These are phyloP conservation scores for Archilochus colubris DNA, from an alignment of 2,113 vertebrate genomes.

Conservation along the genomic window DNA sequence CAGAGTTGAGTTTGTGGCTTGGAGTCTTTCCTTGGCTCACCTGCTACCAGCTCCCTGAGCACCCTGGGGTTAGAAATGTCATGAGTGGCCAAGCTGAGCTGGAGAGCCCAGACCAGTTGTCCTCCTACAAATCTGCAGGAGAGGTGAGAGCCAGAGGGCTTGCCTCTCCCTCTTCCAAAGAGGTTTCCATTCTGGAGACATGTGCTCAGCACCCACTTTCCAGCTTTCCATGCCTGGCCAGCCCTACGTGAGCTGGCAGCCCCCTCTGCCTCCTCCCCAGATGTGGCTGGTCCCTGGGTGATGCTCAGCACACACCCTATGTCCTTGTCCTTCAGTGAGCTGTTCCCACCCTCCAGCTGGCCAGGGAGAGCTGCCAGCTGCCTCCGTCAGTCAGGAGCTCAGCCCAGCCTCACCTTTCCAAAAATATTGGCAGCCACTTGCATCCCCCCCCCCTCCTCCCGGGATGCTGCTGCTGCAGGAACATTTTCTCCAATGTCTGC, in stretches of 20 bases:
- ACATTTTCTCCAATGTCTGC: background rate
- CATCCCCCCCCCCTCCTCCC: too few species aligned
- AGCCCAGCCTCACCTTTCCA: slow-evolving; percentile 30
- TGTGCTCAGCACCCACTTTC: accelerated
- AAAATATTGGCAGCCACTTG: background rate
- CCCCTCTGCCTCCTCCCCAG: background rate
- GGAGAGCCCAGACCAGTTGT: background rate
- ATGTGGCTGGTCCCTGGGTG: background rate
- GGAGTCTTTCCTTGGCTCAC: background rate
- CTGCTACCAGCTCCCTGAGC: accelerated
- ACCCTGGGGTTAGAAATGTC: background rate
- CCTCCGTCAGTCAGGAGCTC: slow-evolving; percentile 57
- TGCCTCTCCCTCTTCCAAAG: background rate
- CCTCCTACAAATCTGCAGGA: background rate
- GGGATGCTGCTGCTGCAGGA: background rate
- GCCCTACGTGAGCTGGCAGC: background rate
- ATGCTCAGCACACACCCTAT: slow-evolving; percentile 50
- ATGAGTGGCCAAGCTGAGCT: accelerated
- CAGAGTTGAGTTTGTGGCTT: accelerated
- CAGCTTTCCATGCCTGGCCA: background rate
- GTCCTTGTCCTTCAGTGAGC: background rate
- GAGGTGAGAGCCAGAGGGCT: background rate
- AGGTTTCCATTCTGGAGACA: background rate
- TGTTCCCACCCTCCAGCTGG: slow-evolving; percentile 64
- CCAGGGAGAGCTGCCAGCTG: slow-evolving; percentile 37